Evolutionary conservation across 37 sponge, comb jelly and placozoan genomes (phyloP), one percentile per base, ranked within the genome.

Genomic region (Oscarella lobularis): DNA sequence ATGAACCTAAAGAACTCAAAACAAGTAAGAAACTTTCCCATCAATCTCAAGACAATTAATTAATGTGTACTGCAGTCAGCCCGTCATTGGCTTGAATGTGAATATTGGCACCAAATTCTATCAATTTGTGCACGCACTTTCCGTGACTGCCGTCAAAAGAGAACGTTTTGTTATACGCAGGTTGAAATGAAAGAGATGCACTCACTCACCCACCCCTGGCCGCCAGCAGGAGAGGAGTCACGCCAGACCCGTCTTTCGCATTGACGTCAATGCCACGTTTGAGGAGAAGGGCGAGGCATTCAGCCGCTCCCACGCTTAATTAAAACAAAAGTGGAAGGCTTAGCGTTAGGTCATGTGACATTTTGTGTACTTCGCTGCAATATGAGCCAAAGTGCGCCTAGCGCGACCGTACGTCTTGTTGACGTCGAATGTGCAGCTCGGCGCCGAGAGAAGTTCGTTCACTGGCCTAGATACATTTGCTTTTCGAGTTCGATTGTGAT

Each of bases 91-190:
- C 95, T 40, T 82, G 85, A 67, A 78, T 27, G 39, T 81, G 71
- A 73, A 90, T 90, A 54, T 89, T 91, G 9, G 95, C 91, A 37
- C 90, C 90, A 65, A 84, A 82, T 33, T 94, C 95, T 38, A 94
- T 70, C 70, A 94, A 73, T 65, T 80, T 83, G 73, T 89, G 85
- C 2, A 94, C 91, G 77, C 92, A 87, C 73, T 82, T 94, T 71
- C 80, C 79, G 74, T 94, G 85, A 6, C 92, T 89, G 41, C 66
- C 78, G 37, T 36, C 36, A 75, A 38, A 70, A 3, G 40, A 31
- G 31, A 75, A 48, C 9, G 60, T n/a, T n/a, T n/a, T n/a, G n/a
- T n/a, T n/a, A n/a, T n/a, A n/a, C n/a, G n/a, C n/a, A n/a, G n/a
- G n/a, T n/a, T n/a, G n/a, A n/a, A n/a, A n/a, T n/a, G n/a, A n/a